Percentiles rank a stretch among this genome's conserved stretches.
phyloP scores from a whole-genome alignment of 1,140 invertebrate species.

The Apis dorsata region DNA sequence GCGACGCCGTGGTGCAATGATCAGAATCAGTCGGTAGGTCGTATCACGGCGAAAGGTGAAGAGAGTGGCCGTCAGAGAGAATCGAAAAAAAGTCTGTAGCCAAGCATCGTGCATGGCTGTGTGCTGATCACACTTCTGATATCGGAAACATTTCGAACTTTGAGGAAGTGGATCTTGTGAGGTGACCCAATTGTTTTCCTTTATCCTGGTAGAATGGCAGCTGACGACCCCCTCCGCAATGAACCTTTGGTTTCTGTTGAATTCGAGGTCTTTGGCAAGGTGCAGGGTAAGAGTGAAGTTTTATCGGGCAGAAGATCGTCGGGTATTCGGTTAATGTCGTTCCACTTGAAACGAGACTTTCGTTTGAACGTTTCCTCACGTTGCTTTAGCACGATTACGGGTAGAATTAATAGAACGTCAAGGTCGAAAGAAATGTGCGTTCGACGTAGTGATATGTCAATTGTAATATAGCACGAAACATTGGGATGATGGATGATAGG shows the following conservation, averaged over 20 bases:
- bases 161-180: background rate
- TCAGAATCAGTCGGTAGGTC: constrained; percentile 72
- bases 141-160: background rate
- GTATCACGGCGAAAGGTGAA: constrained; percentile 59
- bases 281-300: constrained; percentile 86
- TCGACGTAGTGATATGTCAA: background rate
- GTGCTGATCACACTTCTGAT: constrained; percentile 6
- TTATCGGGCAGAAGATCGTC: background rate
- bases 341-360: background rate
- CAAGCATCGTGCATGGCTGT: background rate
- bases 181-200: background rate
- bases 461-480: background rate
- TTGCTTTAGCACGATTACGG: background rate
- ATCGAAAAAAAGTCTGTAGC: background rate
- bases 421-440: background rate
- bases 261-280: constrained; percentile 93
- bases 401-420: background rate
- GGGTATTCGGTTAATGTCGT: constrained; percentile 2
- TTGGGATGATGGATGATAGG: background rate
- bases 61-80: constrained; percentile 2
- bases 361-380: background rate
- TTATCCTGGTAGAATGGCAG: constrained; percentile 78
- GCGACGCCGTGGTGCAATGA: constrained; percentile 66
- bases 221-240: constrained; percentile 80
- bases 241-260: constrained; percentile 88